Conservation (phyloP, 2,888 invertebrate genomes). For the Drosophila eohydei region DNA sequence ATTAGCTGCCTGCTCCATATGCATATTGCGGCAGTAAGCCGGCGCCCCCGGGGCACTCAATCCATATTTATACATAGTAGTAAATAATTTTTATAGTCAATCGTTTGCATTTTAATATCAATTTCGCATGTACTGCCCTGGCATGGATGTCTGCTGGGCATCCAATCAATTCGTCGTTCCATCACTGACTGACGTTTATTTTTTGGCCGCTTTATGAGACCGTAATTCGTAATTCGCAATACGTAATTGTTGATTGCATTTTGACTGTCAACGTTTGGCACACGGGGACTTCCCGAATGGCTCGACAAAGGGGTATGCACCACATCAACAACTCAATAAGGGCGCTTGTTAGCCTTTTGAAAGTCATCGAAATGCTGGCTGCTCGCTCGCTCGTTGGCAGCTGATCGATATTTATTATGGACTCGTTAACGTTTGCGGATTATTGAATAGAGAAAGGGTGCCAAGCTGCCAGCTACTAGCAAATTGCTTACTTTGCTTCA, state of each 20-base stretch:
- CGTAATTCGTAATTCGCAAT: slow-evolving; percentile 70
- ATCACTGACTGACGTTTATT: slow-evolving; percentile 74
- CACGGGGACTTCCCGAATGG: slow-evolving; percentile 10
- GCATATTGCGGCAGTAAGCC: slow-evolving; percentile 48
- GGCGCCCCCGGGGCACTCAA: slow-evolving; percentile 26
- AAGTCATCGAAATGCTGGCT: slow-evolving; percentile 33
- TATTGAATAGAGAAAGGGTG: slow-evolving; percentile 16
- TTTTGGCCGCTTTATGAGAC: slow-evolving; percentile 78
- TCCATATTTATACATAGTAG: slow-evolving; percentile 56
- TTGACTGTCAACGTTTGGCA: slow-evolving; percentile 58
- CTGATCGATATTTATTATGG: slow-evolving; percentile 59
- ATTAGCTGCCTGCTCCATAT: slow-evolving; percentile 66
- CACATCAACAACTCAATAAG: slow-evolving; percentile 68
- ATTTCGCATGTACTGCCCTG: slow-evolving; percentile 50
- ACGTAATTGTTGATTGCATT: slow-evolving; percentile 75
- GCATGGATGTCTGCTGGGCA: slow-evolving; percentile 26
- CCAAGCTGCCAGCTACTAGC: not conserved
- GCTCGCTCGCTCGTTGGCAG: slow-evolving; percentile 50
- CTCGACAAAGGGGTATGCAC: slow-evolving; percentile 9
- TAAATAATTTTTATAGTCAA: slow-evolving; percentile 73
- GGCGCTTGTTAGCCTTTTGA: slow-evolving; percentile 60
- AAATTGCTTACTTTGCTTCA: not conserved
- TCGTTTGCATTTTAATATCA: slow-evolving; percentile 78
- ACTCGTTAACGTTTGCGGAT: slow-evolving; percentile 32
- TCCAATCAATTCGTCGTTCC: slow-evolving; percentile 57